Evolutionary conservation across 2,797 vertebrate species (phyloP), one percentile per base, ranked within the genome.

Genomic region (Sebastes hubbsi): DNA sequence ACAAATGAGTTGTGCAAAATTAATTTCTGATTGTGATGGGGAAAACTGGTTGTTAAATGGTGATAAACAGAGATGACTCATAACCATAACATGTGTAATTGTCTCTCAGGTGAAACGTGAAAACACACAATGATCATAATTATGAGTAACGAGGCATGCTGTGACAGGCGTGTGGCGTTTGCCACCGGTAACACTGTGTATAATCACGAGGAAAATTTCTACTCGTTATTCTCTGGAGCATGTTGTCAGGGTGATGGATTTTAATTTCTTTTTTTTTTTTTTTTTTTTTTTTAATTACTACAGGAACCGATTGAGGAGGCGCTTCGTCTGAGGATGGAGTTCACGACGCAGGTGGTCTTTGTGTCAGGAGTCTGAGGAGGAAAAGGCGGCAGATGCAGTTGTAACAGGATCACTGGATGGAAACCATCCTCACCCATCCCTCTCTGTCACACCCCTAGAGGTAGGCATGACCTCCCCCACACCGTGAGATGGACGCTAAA

Each of bases 371-470:
- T 82, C 71, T 56, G 87, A 83, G 85, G 73, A 42, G 27, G 66
- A 46, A 46, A 87, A 88, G 79, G 82, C 14, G n/a, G 91, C 91
- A 92, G 89, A 94, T 87, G 89, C 54, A 76, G 85, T 85, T 92
- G 90, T 91, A 92, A 95, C 82, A 30, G 85, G 90, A 94, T 93
- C 91, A 88, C 91, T 88, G 83, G 89, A 90, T 86, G 85, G 89
- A 94, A 90, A 83, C 56, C 88, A 67, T 81, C 74, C 30, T 64
- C 49, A 22, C 59, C 63, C 84, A 24, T 58, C 65, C 66, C 64
- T 72, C 72, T 64, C 11, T 6, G 59, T 77, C 83, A 38, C 74
- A 61, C 78, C 80, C 82, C 67, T 55, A 64, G 84, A 88, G 87
- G 85, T 75, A 72, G 86, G 61, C 46, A 66, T 75, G 81, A 87